Conservation (phyloP, 1,140 invertebrate genomes). For the Lordiphosa collinella region DNA sequence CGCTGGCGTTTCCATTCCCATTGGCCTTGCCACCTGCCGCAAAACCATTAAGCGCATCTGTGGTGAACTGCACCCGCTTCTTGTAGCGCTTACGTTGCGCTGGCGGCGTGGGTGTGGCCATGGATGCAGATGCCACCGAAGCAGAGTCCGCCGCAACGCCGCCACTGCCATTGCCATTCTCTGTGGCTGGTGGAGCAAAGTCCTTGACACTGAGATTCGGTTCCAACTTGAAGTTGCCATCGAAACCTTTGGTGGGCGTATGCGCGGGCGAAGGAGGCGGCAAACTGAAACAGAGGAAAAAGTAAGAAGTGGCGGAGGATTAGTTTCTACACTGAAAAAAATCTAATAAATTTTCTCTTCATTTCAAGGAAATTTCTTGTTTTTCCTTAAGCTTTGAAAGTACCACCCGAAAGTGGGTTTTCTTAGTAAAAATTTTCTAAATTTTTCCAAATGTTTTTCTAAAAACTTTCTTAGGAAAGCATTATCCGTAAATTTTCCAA, state of each 20-base stretch:
- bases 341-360: too few relatives aligned
- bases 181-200: constrained; percentile 50
- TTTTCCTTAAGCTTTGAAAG: too few relatives aligned
- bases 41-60: constrained; percentile 69
- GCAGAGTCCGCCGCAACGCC: constrained; percentile 22
- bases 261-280: constrained; percentile 64
- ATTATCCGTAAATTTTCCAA: too few relatives aligned
- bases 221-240: constrained; percentile 76
- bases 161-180: constrained; percentile 44
- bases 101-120: constrained; percentile 52
- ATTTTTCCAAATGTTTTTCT: too few relatives aligned
- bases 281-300: constrained; percentile 29
- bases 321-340: background rate
- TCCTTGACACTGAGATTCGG: constrained; percentile 77
- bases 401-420: too few relatives aligned
- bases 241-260: constrained; percentile 75
- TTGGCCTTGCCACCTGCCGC: constrained; percentile 35
- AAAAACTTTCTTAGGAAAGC: too few relatives aligned
- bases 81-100: constrained; percentile 69
- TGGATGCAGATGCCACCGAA: constrained; percentile 13
- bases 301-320: background rate
- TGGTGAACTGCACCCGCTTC: constrained; percentile 75
- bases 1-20: constrained; percentile 5
- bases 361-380: too few relatives aligned
- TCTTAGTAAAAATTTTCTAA: too few relatives aligned